phyloP scores from a whole-genome alignment of 2,888 invertebrate species.

The Seira sanloemensis region DNA sequence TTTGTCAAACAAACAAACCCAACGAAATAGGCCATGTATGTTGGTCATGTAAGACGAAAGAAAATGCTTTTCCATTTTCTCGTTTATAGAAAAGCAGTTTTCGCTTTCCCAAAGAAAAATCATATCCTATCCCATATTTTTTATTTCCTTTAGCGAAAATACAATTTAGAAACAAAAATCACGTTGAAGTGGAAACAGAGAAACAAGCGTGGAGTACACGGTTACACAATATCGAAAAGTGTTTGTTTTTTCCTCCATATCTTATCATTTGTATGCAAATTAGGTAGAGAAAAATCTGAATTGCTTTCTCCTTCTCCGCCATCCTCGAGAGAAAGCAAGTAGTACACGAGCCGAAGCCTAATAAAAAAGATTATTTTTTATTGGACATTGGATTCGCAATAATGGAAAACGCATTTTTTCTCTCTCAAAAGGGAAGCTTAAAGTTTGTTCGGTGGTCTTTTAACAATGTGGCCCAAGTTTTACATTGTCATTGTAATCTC shows the following conservation, averaged over 20 bases:
- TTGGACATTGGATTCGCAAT: too few species aligned
- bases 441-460: too few species aligned
- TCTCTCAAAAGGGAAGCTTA: too few species aligned
- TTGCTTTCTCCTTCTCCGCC: background rate
- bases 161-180: background rate
- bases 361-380: too few species aligned
- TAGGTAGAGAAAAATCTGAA: background rate
- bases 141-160: background rate
- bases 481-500: background rate
- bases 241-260: slow-evolving; percentile 47
- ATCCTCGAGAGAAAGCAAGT: background rate
- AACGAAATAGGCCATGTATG: too few species aligned
- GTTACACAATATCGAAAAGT: background rate
- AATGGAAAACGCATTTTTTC: too few species aligned
- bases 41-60: too few species aligned
- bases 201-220: background rate
- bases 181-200: background rate
- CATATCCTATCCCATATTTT: background rate
- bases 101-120: too few species aligned
- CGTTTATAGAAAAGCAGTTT: background rate
- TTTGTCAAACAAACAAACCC: too few species aligned
- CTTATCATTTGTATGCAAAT: slow-evolving; percentile 59
- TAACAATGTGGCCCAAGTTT: too few species aligned
- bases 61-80: background rate
- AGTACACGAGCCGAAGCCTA: too few species aligned